Percentiles rank a stretch among this genome's conserved stretches.
These are phyloP conservation scores for Myotis yumanensis DNA, from an alignment of 2,113 vertebrate genomes.

Conservation along the genomic window DNA sequence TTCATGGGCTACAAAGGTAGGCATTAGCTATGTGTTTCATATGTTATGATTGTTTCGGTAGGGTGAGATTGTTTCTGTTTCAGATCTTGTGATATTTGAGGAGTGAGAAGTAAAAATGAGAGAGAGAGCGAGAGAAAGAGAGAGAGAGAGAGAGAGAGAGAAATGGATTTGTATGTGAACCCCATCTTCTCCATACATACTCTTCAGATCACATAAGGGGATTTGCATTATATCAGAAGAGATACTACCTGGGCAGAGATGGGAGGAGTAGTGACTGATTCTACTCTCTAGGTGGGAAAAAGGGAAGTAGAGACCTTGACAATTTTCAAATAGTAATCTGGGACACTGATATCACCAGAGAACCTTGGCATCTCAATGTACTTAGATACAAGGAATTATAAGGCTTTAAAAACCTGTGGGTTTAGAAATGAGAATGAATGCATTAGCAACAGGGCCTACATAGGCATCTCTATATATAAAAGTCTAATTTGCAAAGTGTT, in stretches of 20 bases:
- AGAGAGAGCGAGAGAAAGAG: background rate
- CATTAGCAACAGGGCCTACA: background rate
- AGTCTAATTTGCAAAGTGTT: no score
- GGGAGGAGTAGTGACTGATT: background rate
- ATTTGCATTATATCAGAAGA: background rate
- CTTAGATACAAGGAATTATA: background rate
- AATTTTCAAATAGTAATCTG: background rate
- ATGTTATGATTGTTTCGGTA: background rate
- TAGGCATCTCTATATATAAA: background rate
- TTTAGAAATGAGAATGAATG: background rate
- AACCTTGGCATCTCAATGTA: background rate
- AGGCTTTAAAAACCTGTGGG: background rate
- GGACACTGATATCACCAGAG: background rate
- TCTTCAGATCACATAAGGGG: background rate
- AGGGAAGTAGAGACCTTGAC: background rate
- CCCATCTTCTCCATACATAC: background rate
- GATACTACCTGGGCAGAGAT: background rate
- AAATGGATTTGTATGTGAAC: background rate
- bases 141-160: background rate
- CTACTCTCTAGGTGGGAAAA: background rate
- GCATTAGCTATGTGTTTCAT: background rate
- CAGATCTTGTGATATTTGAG: background rate
- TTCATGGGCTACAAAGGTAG: no score
- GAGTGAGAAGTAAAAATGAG: background rate
- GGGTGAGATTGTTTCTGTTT: background rate